Conservation (phyloP, 2,113 vertebrate species). For the Megalops atlanticus region DNA sequence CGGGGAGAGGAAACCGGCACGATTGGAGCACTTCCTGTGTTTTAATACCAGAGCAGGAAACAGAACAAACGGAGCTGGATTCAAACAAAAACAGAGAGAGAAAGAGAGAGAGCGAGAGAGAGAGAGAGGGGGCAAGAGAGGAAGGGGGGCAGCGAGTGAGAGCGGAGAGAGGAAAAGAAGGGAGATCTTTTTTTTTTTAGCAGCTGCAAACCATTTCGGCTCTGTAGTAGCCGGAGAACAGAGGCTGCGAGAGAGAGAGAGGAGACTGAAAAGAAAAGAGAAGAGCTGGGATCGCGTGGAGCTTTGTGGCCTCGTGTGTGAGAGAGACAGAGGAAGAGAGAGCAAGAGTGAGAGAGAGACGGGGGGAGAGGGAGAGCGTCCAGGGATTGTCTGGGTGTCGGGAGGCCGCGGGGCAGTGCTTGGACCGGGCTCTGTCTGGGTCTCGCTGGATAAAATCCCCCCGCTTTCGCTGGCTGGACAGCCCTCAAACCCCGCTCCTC, state of each 20-base stretch:
- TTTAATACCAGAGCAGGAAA: conserved; percentile 80
- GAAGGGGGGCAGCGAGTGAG: conserved; percentile 51
- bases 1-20: conserved; percentile 65
- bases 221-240: conserved; percentile 69
- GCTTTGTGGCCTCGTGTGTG: conserved; percentile 53
- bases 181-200: conserved; percentile 84
- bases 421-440: conserved; percentile 65
- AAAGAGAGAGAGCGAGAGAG: conserved; percentile 41
- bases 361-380: conserved; percentile 49
- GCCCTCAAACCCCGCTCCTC: conserved; percentile 44
- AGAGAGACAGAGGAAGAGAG: conserved; percentile 2
- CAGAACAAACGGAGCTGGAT: conserved; percentile 79
- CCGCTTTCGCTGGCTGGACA: conserved; percentile 52
- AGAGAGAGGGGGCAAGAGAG: conserved; percentile 38
- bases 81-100: conserved; percentile 78
- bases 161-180: conserved; percentile 67
- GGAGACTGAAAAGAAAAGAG: conserved; percentile 40
- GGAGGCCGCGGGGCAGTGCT: conserved; percentile 50
- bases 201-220: conserved; percentile 83
- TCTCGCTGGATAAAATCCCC: conserved; percentile 70
- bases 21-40: conserved; percentile 81
- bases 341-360: conserved; percentile 28
- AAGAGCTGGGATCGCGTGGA: conserved; percentile 55
- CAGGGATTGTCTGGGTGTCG: conserved; percentile 58
- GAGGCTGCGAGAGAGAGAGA: conserved; percentile 53